Evolutionary conservation across 1,140 invertebrate genomes (phyloP), one percentile per base, ranked within the genome.

Genomic region (Chrysopa pallens): DNA sequence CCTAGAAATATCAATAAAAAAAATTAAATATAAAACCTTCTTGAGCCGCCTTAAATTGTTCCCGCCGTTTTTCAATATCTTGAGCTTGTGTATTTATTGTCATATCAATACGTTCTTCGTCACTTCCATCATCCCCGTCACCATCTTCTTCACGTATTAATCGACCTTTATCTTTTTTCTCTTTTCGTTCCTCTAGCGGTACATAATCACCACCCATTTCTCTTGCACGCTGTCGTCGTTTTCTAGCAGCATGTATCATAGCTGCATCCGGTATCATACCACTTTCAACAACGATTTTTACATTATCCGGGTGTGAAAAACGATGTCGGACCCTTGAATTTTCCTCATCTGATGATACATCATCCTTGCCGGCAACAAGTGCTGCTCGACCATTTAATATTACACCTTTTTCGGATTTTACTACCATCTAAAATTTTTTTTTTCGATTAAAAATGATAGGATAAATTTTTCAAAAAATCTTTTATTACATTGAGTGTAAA

Each of bases 241-340:
- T 96, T 50, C 91, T 72, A 14, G 89, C 87, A 45, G 87, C 86
- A 66, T 96, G 91, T 59, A 97, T 96, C 68, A 91, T 83, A 33
- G 87, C 89, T 8, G 92, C 90, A 73, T 96, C 90, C 13, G 92
- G 92, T 55, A 97, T 96, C 51, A 78, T 78, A 38, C 91, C 92
- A 62, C 78, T 82, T 64, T 85, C 78, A 44, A 88, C 55, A 45
- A 81, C 66, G 51, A 73, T 66, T 55, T 78, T 80, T 42, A 82
- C 66, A 50, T 74, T 72, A 49, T 82, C 76, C 6, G 77, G 67
- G 52, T 70, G 72, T 42, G 70, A 68, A 58, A 78, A 80, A 50
- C 63, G 66, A 59, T 76, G 74, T 41, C 45, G 51, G 37, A 51
- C 54, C 9, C 49, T 43, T 11, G 56, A 49, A 1, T 47, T 52